Evolutionary conservation across 2,797 vertebrate genomes (phyloP).

Genomic region (Cyclopterus lumpus): DNA sequence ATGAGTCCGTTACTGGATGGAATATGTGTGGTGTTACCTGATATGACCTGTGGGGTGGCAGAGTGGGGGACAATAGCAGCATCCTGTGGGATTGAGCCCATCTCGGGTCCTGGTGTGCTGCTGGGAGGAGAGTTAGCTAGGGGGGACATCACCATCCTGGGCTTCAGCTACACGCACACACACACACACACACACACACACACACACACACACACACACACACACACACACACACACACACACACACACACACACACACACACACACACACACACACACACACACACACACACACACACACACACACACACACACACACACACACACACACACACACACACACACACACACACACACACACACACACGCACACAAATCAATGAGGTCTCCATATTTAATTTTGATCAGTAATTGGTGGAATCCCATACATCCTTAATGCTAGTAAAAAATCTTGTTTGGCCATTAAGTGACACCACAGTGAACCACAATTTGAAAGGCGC

Average conservation of each 20-base stretch:
- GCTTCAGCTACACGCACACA: slow-evolving; percentile 87
- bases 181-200: slow-evolving; percentile 26
- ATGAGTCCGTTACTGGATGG: neutral
- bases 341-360: slow-evolving; percentile 34
- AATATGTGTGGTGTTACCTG: slow-evolving; percentile 56
- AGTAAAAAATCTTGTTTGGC: neutral
- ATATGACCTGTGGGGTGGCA: slow-evolving; percentile 85
- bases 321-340: slow-evolving; percentile 43
- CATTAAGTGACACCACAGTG: neutral
- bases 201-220: slow-evolving; percentile 51
- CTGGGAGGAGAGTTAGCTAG: slow-evolving; percentile 90
- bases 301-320: slow-evolving; percentile 59
- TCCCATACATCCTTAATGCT: neutral
- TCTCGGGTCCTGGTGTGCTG: slow-evolving; percentile 93
- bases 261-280: slow-evolving; percentile 49
- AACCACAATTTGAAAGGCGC: neutral
- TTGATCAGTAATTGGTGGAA: neutral
- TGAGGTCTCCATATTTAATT: neutral
- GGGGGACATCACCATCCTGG: slow-evolving; percentile 91
- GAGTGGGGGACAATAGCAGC: slow-evolving; percentile 93
- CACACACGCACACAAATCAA: slow-evolving; percentile 45
- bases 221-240: slow-evolving; percentile 59
- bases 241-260: slow-evolving; percentile 44
- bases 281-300: slow-evolving; percentile 30
- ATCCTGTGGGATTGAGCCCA: slow-evolving; percentile 94